Conservation (phyloP, 2,888 invertebrate species). For the Monopis laevigella region DNA sequence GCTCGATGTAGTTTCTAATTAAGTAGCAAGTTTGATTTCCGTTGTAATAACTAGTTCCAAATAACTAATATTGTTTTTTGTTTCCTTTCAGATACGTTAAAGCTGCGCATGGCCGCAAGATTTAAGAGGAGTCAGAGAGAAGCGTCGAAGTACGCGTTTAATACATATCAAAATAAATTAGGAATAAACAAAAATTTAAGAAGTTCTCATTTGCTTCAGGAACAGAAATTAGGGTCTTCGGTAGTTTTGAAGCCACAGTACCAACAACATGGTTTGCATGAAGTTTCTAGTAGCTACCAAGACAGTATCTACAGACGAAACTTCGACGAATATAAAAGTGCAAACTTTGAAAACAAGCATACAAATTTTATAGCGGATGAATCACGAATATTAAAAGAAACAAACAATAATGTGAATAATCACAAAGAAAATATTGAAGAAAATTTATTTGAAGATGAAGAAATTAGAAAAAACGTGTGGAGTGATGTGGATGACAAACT, state of each 20-base stretch:
- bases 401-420: slow-evolving; percentile 11
- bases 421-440: neutral
- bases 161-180: slow-evolving; percentile 31
- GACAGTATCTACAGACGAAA: neutral
- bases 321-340: neutral
- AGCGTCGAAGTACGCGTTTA: slow-evolving; percentile 56
- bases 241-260: neutral
- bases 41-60: neutral
- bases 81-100: slow-evolving; percentile 54
- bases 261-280: slow-evolving; percentile 1
- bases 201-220: slow-evolving; percentile 11
- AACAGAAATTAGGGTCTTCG: slow-evolving; percentile 1
- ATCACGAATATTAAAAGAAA: neutral
- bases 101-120: slow-evolving; percentile 59
- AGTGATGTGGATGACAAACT: slow-evolving; percentile 59
- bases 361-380: slow-evolving; percentile 14
- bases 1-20: slow-evolving; percentile 2
- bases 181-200: slow-evolving; percentile 13
- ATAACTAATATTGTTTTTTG: slow-evolving; percentile 19
- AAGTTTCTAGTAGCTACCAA: slow-evolving; percentile 1
- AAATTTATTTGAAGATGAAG: slow-evolving; percentile 41
- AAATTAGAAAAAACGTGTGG: slow-evolving; percentile 55
- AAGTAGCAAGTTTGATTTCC: too few relatives aligned
- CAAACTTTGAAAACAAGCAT: neutral
- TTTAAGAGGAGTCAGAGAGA: slow-evolving; percentile 46